Evolutionary conservation across 2,888 invertebrate species (phyloP).

Genomic region (Leucoptera coffeella): DNA sequence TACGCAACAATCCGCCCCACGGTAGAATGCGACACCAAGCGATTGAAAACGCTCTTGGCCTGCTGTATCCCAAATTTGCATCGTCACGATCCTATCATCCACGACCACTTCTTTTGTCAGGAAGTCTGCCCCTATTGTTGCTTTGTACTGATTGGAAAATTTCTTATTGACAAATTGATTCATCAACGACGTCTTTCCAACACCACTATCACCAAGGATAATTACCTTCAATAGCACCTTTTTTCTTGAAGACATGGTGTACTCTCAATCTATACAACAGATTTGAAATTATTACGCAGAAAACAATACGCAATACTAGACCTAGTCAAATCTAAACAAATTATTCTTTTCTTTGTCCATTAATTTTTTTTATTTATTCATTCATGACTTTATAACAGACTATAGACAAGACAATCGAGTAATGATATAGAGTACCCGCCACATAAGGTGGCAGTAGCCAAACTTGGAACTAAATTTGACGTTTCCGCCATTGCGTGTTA

Average conservation of each 20-base stretch:
- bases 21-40: conserved; percentile 96
- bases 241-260: conserved; percentile 84
- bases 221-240: conserved; percentile 96
- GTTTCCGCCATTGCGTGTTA: too few relatives aligned
- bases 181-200: conserved; percentile 99
- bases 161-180: conserved; percentile 99
- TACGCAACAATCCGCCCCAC: conserved; percentile 99
- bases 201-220: conserved; percentile 96
- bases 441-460: too few relatives aligned
- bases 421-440: too few relatives aligned
- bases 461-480: too few relatives aligned
- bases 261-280: too few relatives aligned
- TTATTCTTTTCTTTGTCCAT: conserved; percentile 44
- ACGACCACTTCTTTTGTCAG: conserved; percentile 98
- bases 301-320: conserved; percentile 6
- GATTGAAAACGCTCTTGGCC: conserved; percentile 99
- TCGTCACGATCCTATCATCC: conserved; percentile 97
- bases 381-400: too few relatives aligned
- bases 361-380: too few relatives aligned
- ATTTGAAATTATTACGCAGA: too few relatives aligned
- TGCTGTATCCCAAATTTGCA: conserved; percentile 99
- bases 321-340: conserved; percentile 21
- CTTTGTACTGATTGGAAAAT: conserved; percentile 99
- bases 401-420: too few relatives aligned
- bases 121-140: conserved; percentile 99